Evolutionary conservation across 2,797 vertebrate species (phyloP).

Genomic region (Paguma larvata): DNA sequence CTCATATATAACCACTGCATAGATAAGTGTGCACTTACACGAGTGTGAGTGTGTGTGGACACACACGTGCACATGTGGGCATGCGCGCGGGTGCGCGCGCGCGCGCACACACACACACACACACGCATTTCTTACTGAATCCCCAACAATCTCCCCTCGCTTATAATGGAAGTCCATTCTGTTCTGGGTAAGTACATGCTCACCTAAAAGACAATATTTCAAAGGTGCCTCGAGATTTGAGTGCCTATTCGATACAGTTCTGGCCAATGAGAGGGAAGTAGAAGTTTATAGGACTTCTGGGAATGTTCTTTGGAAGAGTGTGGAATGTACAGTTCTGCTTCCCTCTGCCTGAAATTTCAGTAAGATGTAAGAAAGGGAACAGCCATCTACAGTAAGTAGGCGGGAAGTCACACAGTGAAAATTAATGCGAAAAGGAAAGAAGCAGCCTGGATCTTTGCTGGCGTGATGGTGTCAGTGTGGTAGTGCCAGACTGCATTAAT

Average conservation of each 20-base stretch:
- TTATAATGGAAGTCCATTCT: not conserved
- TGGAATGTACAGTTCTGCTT: not conserved
- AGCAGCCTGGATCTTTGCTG: not conserved
- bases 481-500: not conserved
- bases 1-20: not conserved
- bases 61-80: too few relatives aligned
- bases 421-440: not conserved
- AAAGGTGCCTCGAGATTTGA: not conserved
- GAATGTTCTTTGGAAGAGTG: not conserved
- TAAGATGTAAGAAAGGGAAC: not conserved
- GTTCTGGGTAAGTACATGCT: not conserved
- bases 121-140: not conserved
- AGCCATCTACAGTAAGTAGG: not conserved
- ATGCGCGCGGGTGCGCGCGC: too few relatives aligned
- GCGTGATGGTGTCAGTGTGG: not conserved
- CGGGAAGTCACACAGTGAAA: not conserved
- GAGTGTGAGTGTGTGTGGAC: accelerated
- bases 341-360: not conserved
- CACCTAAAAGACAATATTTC: not conserved
- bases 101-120: too few relatives aligned
- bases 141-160: not conserved
- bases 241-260: not conserved
- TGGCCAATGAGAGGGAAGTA: not conserved
- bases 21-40: not conserved
- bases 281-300: not conserved